Conservation (phyloP, 2,113 vertebrate species). For the Spermophilus dauricus region DNA sequence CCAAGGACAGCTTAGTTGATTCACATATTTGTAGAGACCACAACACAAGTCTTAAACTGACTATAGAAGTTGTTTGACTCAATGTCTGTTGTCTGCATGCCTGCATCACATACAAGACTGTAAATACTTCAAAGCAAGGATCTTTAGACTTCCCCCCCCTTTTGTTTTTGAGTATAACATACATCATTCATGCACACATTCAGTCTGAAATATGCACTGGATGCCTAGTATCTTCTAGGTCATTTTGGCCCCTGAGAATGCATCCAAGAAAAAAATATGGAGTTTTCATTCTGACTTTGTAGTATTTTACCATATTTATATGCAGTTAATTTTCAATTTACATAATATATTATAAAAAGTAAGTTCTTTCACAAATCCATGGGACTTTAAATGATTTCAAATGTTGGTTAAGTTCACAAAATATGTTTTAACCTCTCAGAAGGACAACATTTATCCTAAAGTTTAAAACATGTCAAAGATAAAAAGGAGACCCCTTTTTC, state of each 20-base stretch:
- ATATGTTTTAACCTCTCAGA: neutral
- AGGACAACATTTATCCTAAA: neutral
- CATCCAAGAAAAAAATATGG: neutral
- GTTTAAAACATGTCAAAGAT: neutral
- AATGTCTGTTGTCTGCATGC: accelerated
- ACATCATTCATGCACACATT: neutral
- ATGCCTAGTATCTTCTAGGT: neutral
- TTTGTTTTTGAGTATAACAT: neutral
- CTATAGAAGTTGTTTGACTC: neutral
- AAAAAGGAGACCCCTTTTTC: neutral
- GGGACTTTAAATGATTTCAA: neutral
- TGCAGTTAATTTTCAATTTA: neutral
- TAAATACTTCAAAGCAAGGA: neutral
- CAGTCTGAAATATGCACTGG: neutral
- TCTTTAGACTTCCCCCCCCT: neutral
- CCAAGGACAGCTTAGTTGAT: neutral
- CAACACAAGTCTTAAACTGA: no score
- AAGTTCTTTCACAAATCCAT: neutral
- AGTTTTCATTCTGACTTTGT: neutral
- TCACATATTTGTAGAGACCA: neutral
- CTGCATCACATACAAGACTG: neutral
- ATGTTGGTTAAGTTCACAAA: neutral
- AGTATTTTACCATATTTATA: neutral
- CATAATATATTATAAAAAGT: neutral
- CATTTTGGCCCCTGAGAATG: neutral